Conservation (phyloP, 2,888 invertebrate genomes). For the Hirudinaria manillensis region DNA sequence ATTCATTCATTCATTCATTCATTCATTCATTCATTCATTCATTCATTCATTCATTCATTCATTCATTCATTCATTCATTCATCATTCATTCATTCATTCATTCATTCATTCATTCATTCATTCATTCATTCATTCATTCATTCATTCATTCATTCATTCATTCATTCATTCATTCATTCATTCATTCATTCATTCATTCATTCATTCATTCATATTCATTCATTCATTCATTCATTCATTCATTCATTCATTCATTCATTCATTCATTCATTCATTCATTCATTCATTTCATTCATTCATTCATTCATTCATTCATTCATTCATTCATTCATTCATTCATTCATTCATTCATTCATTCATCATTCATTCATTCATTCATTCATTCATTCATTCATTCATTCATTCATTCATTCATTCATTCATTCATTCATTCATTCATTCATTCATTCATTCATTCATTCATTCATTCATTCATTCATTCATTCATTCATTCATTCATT, state of each 20-base stretch:
- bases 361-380: not conserved
- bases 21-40: slow-evolving; percentile 29
- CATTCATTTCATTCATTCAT: not conserved
- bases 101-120: not conserved
- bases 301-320: not conserved
- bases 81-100: slow-evolving; percentile 30
- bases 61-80: slow-evolving; percentile 33
- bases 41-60: slow-evolving; percentile 27
- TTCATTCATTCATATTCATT: not conserved
- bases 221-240: not conserved
- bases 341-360: not conserved
- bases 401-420: not conserved
- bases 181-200: not conserved
- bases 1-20: slow-evolving; percentile 29
- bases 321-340: not conserved
- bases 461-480: not conserved
- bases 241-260: not conserved
- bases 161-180: not conserved
- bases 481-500: not conserved
- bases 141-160: not conserved
- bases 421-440: not conserved
- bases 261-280: not conserved
- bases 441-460: not conserved
- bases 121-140: not conserved
- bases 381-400: not conserved